Conservation (phyloP, 2,888 invertebrate species). For the Nineta flava region DNA sequence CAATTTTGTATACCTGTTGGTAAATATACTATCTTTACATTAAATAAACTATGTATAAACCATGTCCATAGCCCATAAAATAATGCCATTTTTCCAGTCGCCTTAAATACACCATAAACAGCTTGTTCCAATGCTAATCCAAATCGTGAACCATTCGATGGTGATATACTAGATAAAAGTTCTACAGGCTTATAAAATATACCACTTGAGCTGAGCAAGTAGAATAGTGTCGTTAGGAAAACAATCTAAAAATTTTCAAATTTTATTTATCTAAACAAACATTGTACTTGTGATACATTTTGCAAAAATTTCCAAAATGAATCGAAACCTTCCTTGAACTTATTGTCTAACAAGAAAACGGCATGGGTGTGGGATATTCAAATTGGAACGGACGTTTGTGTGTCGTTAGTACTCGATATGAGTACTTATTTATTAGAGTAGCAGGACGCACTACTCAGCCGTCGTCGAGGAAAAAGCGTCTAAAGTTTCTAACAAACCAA, state of each 20-base stretch:
- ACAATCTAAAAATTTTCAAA: constrained; percentile 52
- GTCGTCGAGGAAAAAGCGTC: too few species aligned
- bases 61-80: constrained; percentile 98
- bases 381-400: too few species aligned
- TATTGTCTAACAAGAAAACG: too few species aligned
- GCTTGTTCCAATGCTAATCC: constrained; percentile 74
- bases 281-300: not conserved
- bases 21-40: constrained; percentile 85
- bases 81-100: constrained; percentile 89
- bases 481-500: too few species aligned
- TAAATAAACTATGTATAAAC: constrained; percentile 90
- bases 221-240: constrained; percentile 93
- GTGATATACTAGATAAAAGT: constrained; percentile 65
- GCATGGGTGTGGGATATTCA: too few species aligned
- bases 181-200: constrained; percentile 87
- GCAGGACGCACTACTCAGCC: too few species aligned
- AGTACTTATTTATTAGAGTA: too few species aligned
- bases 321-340: too few species aligned
- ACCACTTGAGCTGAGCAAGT: constrained; percentile 75
- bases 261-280: too few species aligned
- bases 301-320: constrained; percentile 6
- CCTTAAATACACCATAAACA: constrained; percentile 86
- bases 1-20: constrained; percentile 53
- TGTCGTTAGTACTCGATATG: too few species aligned
- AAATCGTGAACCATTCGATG: constrained; percentile 59